Percentiles rank a stretch among this genome's conserved stretches.
These are phyloP conservation scores for Drosophila seguyi DNA, from an alignment of 1,140 invertebrate species.

Conservation along the genomic window DNA sequence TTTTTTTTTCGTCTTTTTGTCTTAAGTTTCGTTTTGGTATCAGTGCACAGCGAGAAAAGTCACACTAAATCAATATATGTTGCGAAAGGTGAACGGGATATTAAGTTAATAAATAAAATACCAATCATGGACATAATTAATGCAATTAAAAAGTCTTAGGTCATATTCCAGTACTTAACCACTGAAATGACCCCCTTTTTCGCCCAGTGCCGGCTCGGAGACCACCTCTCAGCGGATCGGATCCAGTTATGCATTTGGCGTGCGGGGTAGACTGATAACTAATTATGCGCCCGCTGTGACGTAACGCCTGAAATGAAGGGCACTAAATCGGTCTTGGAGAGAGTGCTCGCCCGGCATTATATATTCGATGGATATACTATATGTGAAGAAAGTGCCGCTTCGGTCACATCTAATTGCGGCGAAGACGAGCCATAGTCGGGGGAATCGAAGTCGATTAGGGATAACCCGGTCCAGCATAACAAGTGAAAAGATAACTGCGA, in stretches of 20 bases:
- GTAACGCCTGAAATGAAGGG: slow-evolving; percentile 39
- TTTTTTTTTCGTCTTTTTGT: neutral
- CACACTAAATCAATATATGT: neutral
- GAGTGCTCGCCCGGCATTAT: slow-evolving; percentile 6
- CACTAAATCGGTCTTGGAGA: slow-evolving; percentile 25
- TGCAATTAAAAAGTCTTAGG: neutral
- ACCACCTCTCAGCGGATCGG: slow-evolving; percentile 29
- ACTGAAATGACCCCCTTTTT: slow-evolving; percentile 10
- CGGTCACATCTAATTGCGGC: slow-evolving; percentile 38
- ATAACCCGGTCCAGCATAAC: slow-evolving; percentile 39
- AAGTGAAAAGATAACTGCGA: slow-evolving; percentile 44
- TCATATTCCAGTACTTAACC: too few species aligned
- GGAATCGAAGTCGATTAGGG: slow-evolving; percentile 30
- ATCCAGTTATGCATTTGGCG: slow-evolving; percentile 54
- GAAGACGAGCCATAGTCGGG: neutral
- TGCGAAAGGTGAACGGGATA: neutral
- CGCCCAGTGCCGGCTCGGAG: slow-evolving; percentile 13
- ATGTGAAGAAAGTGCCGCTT: slow-evolving; percentile 22
- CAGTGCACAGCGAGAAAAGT: slow-evolving; percentile 15
- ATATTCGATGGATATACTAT: neutral
- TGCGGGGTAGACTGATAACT: slow-evolving; percentile 42
- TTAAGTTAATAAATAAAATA: neutral
- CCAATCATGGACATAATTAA: too few species aligned
- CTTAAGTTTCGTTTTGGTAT: slow-evolving; percentile 26
- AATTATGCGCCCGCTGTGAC: slow-evolving; percentile 41